Evolutionary conservation across 2,797 vertebrate species (phyloP).

Genomic region (Epinephelus awoara): DNA sequence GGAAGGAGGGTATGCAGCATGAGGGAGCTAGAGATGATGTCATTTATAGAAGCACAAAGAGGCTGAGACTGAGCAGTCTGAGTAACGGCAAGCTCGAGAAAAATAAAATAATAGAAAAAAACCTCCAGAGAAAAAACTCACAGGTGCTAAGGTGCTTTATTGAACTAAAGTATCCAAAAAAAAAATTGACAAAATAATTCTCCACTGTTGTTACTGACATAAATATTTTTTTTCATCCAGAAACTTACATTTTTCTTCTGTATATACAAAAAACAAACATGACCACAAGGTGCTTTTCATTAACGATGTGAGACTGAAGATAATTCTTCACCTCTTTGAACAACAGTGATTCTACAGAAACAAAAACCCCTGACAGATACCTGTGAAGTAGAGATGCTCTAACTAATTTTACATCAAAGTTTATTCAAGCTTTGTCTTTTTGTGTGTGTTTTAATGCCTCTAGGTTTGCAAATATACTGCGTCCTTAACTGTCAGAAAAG

Average conservation of each 20-base stretch:
- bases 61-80: constrained; percentile 69
- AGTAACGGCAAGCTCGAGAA: constrained; percentile 54
- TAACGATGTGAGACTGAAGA: constrained; percentile 63
- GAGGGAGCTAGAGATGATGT: constrained; percentile 81
- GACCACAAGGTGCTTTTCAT: constrained; percentile 72
- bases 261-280: constrained; percentile 76
- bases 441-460: constrained; percentile 60
- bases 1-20: constrained; percentile 60
- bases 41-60: constrained; percentile 82
- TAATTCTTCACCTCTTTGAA: constrained; percentile 49
- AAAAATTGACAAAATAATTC: constrained; percentile 82
- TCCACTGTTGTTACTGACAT: constrained; percentile 70
- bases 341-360: constrained; percentile 68
- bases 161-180: constrained; percentile 83
- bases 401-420: constrained; percentile 50
- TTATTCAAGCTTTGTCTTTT: constrained; percentile 57
- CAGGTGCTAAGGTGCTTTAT: constrained; percentile 90
- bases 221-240: constrained; percentile 57
- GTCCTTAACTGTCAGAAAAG: constrained; percentile 47
- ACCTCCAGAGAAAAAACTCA: constrained; percentile 71
- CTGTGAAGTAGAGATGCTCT: constrained; percentile 45
- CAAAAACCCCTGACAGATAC: constrained; percentile 53
- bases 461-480: constrained; percentile 59
- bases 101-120: constrained; percentile 47
- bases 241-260: constrained; percentile 70